These are phyloP conservation scores for Stictocephala bisonia DNA, from an alignment of 2,888 invertebrate species.

Conservation along the genomic window DNA sequence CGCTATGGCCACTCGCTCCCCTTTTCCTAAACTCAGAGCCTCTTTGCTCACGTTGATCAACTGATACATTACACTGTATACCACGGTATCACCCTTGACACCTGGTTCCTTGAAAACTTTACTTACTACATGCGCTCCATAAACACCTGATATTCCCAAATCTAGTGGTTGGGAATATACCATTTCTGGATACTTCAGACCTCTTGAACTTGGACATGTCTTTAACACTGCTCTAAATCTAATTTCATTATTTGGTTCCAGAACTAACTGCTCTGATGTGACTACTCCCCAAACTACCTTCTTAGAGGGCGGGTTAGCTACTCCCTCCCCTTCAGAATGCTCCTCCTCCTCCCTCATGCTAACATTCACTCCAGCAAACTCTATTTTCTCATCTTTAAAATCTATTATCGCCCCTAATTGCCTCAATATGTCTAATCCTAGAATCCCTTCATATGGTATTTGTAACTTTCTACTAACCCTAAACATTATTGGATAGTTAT, in stretches of 20 bases:
- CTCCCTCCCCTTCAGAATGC: not conserved
- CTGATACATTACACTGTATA: not conserved
- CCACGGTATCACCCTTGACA: not conserved
- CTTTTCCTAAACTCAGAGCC: not conserved
- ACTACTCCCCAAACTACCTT: not conserved
- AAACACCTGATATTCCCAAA: not conserved
- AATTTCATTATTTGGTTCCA: conserved; percentile 2
- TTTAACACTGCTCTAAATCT: conserved; percentile 9
- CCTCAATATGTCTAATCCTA: conserved; percentile 11
- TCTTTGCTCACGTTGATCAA: not conserved
- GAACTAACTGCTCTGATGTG: not conserved
- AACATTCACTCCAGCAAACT: too few relatives aligned
- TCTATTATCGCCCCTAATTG: not conserved
- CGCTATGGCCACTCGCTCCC: conserved; percentile 26
- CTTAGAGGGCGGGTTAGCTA: conserved; percentile 6
- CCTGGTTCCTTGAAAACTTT: conserved; percentile 18
- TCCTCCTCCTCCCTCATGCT: not conserved
- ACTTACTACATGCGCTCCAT: not conserved
- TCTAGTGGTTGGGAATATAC: conserved; percentile 10
- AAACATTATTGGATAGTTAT: not conserved
- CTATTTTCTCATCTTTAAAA: not conserved
- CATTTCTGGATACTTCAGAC: not conserved
- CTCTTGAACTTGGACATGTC: not conserved
- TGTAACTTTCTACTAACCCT: not conserved
- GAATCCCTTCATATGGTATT: conserved; percentile 11